Conservation (phyloP, 2,113 vertebrate genomes). For the Dicaeum eximium region DNA sequence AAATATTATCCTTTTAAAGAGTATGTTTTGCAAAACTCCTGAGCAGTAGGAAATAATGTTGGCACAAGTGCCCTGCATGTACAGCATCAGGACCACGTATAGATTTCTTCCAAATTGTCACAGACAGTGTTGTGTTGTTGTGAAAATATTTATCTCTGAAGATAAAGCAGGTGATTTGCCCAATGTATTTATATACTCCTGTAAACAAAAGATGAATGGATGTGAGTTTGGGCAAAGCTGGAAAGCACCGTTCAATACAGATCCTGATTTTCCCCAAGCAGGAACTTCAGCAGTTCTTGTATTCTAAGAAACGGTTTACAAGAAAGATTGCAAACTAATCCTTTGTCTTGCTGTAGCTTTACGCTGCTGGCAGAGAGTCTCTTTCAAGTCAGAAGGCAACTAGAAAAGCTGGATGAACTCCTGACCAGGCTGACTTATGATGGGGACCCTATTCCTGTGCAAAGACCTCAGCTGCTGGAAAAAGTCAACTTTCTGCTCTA, state of each 20-base stretch:
- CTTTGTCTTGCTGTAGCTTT: constrained; percentile 76
- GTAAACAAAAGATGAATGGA: background rate
- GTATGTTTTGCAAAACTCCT: background rate
- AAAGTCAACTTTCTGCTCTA: constrained; percentile 88
- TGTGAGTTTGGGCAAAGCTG: background rate
- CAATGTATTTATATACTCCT: background rate
- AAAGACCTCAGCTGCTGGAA: constrained; percentile 87
- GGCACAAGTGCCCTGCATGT: background rate
- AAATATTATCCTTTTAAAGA: background rate
- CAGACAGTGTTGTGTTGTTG: background rate
- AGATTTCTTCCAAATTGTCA: background rate
- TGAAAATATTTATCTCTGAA: background rate
- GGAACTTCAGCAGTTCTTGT: background rate
- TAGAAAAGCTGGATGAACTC: constrained; percentile 93
- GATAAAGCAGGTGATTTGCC: background rate
- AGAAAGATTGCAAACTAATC: background rate
- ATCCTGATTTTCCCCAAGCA: background rate
- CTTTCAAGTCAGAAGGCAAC: constrained; percentile 92
- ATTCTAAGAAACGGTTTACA: background rate
- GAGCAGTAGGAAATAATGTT: background rate
- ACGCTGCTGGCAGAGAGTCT: constrained; percentile 90
- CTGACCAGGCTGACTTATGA: constrained; percentile 91
- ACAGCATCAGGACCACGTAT: background rate
- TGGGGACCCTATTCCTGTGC: constrained; percentile 88
- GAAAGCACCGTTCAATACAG: background rate